These are phyloP conservation scores for Gavia stellata DNA, from an alignment of 2,113 vertebrate species.

Conservation along the genomic window DNA sequence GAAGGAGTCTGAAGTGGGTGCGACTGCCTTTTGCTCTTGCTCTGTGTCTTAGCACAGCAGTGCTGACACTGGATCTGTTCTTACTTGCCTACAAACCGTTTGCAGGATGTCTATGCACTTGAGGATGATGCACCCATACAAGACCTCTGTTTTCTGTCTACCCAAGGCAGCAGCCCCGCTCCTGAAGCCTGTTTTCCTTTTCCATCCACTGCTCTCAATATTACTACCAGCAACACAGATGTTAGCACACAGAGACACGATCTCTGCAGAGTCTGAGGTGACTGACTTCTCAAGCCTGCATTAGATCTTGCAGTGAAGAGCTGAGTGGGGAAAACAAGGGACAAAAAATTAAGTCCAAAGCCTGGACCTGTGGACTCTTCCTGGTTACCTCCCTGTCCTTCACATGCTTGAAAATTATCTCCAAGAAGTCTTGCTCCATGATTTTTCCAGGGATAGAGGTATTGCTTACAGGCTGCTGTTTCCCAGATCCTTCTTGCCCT, in stretches of 20 bases:
- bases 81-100: not conserved
- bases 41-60: not conserved
- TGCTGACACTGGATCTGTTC: not conserved
- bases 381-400: not conserved
- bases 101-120: not conserved
- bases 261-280: not conserved
- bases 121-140: rapidly evolving
- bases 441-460: not conserved
- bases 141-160: not conserved
- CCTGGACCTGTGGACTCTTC: not conserved
- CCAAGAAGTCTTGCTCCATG: not conserved
- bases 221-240: not conserved
- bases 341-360: not conserved
- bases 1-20: not conserved
- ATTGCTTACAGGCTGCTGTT: not conserved
- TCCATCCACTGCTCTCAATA: not conserved
- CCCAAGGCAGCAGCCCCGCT: not conserved
- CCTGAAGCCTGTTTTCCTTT: not conserved
- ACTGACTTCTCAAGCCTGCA: not conserved
- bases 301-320: not conserved
- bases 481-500: not conserved
- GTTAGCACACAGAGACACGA: not conserved
- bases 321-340: not conserved
- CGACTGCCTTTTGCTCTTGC: not conserved
- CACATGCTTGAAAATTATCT: not conserved